phyloP scores from a whole-genome alignment of 2,113 vertebrate species.

The Spea bombifrons region DNA sequence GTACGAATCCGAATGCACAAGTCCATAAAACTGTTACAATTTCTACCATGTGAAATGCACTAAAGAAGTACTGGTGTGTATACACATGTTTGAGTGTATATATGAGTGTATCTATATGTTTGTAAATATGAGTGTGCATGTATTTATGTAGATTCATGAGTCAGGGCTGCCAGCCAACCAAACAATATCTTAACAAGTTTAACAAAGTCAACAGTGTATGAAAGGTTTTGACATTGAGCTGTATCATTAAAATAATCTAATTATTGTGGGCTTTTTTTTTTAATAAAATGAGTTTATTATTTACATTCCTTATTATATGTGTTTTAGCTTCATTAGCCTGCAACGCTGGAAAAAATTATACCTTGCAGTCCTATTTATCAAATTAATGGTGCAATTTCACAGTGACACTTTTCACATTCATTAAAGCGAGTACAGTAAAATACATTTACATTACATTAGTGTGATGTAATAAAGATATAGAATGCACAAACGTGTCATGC shows the following conservation, averaged over 20 bases:
- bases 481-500: conserved; percentile 64
- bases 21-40: too few species aligned
- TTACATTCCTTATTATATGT: conserved; percentile 86
- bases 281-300: conserved; percentile 86
- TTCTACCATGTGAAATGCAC: too few species aligned
- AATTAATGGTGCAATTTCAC: conserved; percentile 85
- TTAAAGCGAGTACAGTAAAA: conserved; percentile 81
- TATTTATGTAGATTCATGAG: too few species aligned
- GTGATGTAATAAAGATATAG: conserved; percentile 77
- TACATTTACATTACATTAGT: conserved; percentile 83
- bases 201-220: conserved; percentile 67
- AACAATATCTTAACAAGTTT: conserved; percentile 64
- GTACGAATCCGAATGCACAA: too few species aligned
- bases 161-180: too few species aligned
- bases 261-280: conserved; percentile 75
- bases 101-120: too few species aligned
- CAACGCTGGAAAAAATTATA: conserved; percentile 84
- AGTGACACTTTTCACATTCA: conserved; percentile 84
- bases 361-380: conserved; percentile 85
- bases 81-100: too few species aligned
- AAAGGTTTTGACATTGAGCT: conserved; percentile 69
- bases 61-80: too few species aligned
- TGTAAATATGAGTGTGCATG: too few species aligned
- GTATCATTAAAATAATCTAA: conserved; percentile 77
- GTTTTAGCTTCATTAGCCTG: conserved; percentile 85